Base-by-base conservation (phyloP, 2,797 vertebrate species). In the Crocodylus rhombifer region DNA sequence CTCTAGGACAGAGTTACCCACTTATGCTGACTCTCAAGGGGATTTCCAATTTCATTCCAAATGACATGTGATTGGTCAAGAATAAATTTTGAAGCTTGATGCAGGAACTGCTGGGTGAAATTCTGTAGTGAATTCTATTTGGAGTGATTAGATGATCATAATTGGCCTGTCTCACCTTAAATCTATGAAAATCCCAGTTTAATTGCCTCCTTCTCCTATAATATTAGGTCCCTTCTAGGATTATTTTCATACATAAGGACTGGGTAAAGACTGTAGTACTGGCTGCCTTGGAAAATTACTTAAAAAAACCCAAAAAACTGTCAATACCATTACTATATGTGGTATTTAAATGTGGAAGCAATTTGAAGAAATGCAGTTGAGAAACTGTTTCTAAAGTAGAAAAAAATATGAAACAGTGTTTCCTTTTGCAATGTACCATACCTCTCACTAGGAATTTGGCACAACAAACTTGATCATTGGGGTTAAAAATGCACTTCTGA, bases 341-440 rank as follows among this genome's bases (percentile, higher is more conserved):
- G 21, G 33, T 71, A 33, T 42, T 71, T 42, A 14, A 33, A 42
- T 25, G 20, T 71, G 21, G 56, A 18, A 2, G 16, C 2, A 1
- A 2, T 5, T 74, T 28, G 12, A 64, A 87, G 65, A 26, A 64
- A 12, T 18, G 21, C n/a, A 71, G 15, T 42, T 42, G 33, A 71
- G 23, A n/a, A 28, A 82, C 42, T 18, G 23, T 25, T 21, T 14
- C 30, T 28, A 15, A 30, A 77, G 2, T 14, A 20, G 14, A 56
- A 57, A 56, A 56, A n/a, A 74, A 42, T 74, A 55, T n/a, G 4
- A 6, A 28, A 7, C 1, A 20, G 4, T 23, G 3, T 0, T 36
- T 36, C 33, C 5, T 55, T 28, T 7, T 7, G 25, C 80, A 1
- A 0, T 75, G 3, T 10, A 42, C 14, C 12, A 23, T 33, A 7